A percentile compares a stretch with the other conserved stretches of the same genome.
Evolutionary conservation across 2,797 vertebrate species (phyloP).

Genomic region (Heterohyrax brucei): DNA sequence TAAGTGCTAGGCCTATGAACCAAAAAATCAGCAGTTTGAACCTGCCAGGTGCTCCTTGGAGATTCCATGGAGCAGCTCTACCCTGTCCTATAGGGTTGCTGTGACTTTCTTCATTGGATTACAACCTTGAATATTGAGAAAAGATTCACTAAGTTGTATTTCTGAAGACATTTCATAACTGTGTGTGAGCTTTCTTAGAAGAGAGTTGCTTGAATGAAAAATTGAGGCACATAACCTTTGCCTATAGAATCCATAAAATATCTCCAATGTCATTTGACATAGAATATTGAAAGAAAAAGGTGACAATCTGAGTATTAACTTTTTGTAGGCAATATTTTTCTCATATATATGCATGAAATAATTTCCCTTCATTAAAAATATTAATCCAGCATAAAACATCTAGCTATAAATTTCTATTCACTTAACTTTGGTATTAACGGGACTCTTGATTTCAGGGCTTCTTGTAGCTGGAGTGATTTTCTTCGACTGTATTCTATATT

Average conservation of each 20-base stretch:
- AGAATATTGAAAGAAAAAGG: neutral
- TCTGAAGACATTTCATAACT: neutral
- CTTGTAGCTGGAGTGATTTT: neutral
- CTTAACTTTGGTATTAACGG: neutral
- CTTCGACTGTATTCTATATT: neutral
- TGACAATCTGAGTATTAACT: neutral
- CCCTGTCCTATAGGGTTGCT: too few relatives aligned
- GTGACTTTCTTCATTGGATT: neutral
- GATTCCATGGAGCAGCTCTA: too few relatives aligned
- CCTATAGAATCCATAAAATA: neutral
- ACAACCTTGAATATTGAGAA: neutral
- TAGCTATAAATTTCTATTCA: neutral
- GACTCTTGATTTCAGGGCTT: neutral
- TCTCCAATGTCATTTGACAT: too few relatives aligned
- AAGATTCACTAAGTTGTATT: neutral
- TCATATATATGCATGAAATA: neutral
- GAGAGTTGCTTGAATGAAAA: neutral
- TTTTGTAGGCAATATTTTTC: neutral
- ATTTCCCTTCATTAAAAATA: constrained; percentile 18
- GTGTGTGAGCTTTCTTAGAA: neutral
- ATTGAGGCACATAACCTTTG: neutral
- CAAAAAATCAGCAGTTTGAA: too few relatives aligned
- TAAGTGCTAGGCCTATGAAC: too few relatives aligned
- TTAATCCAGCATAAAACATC: neutral
- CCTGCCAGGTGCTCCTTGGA: too few relatives aligned